These are phyloP conservation scores for Oplegnathus fasciatus DNA, from an alignment of 2,113 vertebrate genomes.

Conservation along the genomic window DNA sequence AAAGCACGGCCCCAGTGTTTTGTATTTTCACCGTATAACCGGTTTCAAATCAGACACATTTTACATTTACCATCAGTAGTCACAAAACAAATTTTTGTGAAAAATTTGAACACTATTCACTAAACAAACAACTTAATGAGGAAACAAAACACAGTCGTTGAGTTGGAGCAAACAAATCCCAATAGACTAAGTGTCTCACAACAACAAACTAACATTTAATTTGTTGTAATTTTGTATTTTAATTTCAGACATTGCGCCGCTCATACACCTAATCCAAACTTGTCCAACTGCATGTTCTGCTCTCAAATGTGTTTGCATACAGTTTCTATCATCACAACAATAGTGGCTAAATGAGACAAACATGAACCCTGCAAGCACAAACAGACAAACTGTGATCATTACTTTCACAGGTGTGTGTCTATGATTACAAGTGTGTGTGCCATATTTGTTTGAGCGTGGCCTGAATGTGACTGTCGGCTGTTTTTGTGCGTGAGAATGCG, in stretches of 20 bases:
- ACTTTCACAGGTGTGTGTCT: slow-evolving; percentile 60
- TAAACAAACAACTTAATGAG: slow-evolving; percentile 52
- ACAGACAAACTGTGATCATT: slow-evolving; percentile 49
- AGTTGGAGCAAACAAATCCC: slow-evolving; percentile 21
- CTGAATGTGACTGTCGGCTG: slow-evolving; percentile 44
- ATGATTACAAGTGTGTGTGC: slow-evolving; percentile 30
- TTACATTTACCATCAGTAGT: neutral
- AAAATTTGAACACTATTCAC: slow-evolving; percentile 22
- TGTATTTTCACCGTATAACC: neutral
- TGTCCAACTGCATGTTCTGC: slow-evolving; percentile 20
- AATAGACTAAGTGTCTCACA: slow-evolving; percentile 1
- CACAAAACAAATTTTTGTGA: slow-evolving; percentile 14
- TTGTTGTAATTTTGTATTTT: slow-evolving; percentile 51
- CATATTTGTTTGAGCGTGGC: slow-evolving; percentile 42
- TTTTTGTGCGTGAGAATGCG: slow-evolving; percentile 50
- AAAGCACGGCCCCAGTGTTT: neutral
- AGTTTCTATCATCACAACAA: slow-evolving; percentile 40
- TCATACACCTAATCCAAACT: slow-evolving; percentile 33
- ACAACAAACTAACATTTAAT: slow-evolving; percentile 57
- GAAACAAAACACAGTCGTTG: slow-evolving; percentile 27
- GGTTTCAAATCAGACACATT: slow-evolving; percentile 1
- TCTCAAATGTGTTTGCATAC: slow-evolving; percentile 49
- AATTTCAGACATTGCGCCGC: slow-evolving; percentile 34
- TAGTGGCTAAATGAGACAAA: slow-evolving; percentile 59
- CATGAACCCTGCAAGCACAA: slow-evolving; percentile 51